These are phyloP conservation scores for Puntigrus tetrazona DNA, from an alignment of 2,113 vertebrate species.

Conservation along the genomic window DNA sequence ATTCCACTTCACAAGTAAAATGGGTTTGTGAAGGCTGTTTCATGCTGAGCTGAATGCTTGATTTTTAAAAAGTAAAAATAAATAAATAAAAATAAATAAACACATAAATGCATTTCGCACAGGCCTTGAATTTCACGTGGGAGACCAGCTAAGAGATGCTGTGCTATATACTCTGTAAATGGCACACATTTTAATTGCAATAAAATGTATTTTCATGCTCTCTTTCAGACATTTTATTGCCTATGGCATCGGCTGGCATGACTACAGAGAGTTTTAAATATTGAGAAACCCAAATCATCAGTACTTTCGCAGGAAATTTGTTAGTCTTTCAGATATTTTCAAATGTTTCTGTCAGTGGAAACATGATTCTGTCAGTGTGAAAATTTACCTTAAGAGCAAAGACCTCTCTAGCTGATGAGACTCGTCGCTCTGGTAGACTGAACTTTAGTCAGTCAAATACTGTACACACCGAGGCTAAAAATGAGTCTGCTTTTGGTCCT, in stretches of 20 bases:
- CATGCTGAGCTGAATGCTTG: not conserved
- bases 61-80: too few species aligned
- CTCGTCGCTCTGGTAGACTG: not conserved
- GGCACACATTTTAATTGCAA: not conserved
- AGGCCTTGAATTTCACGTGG: not conserved
- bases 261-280: slow-evolving; percentile 5
- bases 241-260: not conserved
- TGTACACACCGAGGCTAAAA: not conserved
- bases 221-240: not conserved
- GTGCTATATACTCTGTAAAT: not conserved
- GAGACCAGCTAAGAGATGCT: not conserved
- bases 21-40: not conserved
- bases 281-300: not conserved
- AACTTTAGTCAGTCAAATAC: slow-evolving; percentile 32
- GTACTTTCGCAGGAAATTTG: not conserved
- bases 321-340: not conserved
- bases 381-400: not conserved
- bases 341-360: not conserved
- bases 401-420: not conserved
- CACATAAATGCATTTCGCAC: not conserved
- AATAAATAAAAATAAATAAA: too few species aligned
- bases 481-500: not conserved
- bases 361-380: not conserved
- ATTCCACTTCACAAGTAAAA: not conserved
- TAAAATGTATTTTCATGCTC: not conserved